Evolutionary conservation across 1,140 invertebrate genomes (phyloP).

Genomic region (Meloidogyne chitwoodi): DNA sequence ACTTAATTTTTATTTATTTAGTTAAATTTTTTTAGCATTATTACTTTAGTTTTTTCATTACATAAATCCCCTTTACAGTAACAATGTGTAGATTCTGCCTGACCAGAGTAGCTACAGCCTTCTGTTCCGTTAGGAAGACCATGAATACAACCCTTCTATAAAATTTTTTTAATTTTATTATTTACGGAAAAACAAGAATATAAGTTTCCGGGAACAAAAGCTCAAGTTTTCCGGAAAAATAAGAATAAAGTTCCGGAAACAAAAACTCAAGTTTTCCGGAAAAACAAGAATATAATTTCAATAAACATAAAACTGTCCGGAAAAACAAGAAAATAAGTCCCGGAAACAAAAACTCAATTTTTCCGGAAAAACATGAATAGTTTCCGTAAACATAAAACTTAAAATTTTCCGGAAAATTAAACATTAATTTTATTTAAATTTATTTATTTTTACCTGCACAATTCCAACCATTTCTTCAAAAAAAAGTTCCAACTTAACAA

Average conservation of each 20-base stretch:
- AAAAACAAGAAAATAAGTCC: too few relatives aligned
- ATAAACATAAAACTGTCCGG: not conserved
- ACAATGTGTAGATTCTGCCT: conserved; percentile 56
- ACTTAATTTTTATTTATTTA: conserved; percentile 33
- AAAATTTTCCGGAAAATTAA: not conserved
- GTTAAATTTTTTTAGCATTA: conserved; percentile 1
- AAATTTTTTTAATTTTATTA: conserved; percentile 6
- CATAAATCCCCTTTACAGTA: conserved; percentile 54
- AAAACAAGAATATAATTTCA: too few relatives aligned
- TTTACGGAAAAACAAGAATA: not conserved
- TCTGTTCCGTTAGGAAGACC: conserved; percentile 46
- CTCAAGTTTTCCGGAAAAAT: not conserved
- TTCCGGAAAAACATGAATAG: not conserved
- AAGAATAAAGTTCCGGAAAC: too few relatives aligned
- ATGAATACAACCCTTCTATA: conserved; percentile 58
- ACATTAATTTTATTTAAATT: conserved; percentile 3
- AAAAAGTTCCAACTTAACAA: conserved; percentile 57
- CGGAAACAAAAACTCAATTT: too few relatives aligned
- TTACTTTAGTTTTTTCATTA: conserved; percentile 49
- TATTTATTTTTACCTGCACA: conserved; percentile 50
- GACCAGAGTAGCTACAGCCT: conserved; percentile 58
- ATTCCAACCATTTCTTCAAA: conserved; percentile 51
- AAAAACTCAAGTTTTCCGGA: not conserved
- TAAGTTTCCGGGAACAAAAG: too few relatives aligned
- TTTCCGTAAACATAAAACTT: too few relatives aligned